Evolutionary conservation across 2,888 invertebrate genomes (phyloP).

Genomic region (Drosophila koepferae): DNA sequence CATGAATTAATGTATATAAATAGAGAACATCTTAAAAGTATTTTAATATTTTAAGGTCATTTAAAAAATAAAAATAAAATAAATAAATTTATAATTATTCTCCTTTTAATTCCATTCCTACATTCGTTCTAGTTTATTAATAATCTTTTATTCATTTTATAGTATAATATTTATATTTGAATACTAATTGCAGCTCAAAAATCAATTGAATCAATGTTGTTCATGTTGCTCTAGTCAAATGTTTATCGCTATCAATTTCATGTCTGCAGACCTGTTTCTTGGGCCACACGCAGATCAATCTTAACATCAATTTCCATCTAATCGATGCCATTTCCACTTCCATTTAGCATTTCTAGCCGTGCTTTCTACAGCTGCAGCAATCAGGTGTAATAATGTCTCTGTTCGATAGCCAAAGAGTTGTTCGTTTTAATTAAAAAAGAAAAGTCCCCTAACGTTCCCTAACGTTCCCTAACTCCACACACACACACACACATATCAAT

Average conservation of each 20-base stretch:
- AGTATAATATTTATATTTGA: not conserved
- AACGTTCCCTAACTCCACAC: not conserved
- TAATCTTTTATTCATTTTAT: not conserved
- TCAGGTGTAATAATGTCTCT: slow-evolving; percentile 69
- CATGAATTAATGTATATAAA: too few relatives aligned
- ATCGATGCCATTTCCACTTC: slow-evolving; percentile 50
- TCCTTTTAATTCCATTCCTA: not conserved
- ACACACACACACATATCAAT: slow-evolving; percentile 62
- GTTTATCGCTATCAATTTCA: not conserved
- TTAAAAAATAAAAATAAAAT: too few relatives aligned
- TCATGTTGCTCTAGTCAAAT: not conserved
- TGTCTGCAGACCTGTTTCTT: not conserved
- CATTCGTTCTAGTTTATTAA: not conserved
- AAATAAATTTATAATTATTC: too few relatives aligned
- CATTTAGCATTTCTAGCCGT: slow-evolving; percentile 53
- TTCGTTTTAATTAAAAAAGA: slow-evolving; percentile 68
- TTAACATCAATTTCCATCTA: slow-evolving; percentile 51
- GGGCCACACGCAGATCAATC: slow-evolving; percentile 61
- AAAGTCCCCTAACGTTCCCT: slow-evolving; percentile 6
- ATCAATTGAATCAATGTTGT: not conserved
- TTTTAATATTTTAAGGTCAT: too few relatives aligned
- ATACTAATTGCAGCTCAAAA: not conserved
- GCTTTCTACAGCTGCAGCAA: slow-evolving; percentile 18
- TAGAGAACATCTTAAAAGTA: too few relatives aligned
- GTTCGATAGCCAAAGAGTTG: slow-evolving; percentile 61